Evolutionary conservation across 2,797 vertebrate genomes (phyloP).

Genomic region (Lagorchestes hirsutus): DNA sequence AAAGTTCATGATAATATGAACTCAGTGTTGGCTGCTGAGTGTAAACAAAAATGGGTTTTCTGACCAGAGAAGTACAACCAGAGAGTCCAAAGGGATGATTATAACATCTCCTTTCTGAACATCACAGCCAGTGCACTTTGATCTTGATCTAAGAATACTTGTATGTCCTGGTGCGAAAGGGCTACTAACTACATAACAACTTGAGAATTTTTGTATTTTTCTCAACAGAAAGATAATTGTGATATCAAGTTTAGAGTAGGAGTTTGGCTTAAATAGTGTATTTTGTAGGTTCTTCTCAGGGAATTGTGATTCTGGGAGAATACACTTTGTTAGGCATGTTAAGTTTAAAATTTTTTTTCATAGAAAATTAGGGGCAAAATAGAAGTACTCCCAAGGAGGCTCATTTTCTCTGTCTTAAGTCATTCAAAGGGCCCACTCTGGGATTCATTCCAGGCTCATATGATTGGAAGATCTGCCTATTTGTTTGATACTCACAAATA

Average conservation of each 20-base stretch:
- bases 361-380: slow-evolving; percentile 43
- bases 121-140: slow-evolving; percentile 66
- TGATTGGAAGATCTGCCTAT: slow-evolving; percentile 65
- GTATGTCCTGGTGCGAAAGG: slow-evolving; percentile 64
- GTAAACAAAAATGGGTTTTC: slow-evolving; percentile 72
- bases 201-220: slow-evolving; percentile 71
- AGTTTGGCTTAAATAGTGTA: slow-evolving; percentile 63
- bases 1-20: slow-evolving; percentile 59
- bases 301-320: slow-evolving; percentile 74
- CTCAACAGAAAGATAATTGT: slow-evolving; percentile 74
- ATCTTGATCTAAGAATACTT: slow-evolving; percentile 73
- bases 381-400: slow-evolving; percentile 64
- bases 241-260: slow-evolving; percentile 65
- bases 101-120: slow-evolving; percentile 65
- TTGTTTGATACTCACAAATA: slow-evolving; percentile 64
- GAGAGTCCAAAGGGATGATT: slow-evolving; percentile 66
- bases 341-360: slow-evolving; percentile 76
- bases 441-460: slow-evolving; percentile 53
- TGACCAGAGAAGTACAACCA: slow-evolving; percentile 28
- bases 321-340: slow-evolving; percentile 68
- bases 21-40: slow-evolving; percentile 36
- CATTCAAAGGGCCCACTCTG: slow-evolving; percentile 65
- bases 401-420: slow-evolving; percentile 70
- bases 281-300: slow-evolving; percentile 66
- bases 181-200: slow-evolving; percentile 66